Conservation (phyloP, 2,113 vertebrate species). For the Tamias sibiricus region DNA sequence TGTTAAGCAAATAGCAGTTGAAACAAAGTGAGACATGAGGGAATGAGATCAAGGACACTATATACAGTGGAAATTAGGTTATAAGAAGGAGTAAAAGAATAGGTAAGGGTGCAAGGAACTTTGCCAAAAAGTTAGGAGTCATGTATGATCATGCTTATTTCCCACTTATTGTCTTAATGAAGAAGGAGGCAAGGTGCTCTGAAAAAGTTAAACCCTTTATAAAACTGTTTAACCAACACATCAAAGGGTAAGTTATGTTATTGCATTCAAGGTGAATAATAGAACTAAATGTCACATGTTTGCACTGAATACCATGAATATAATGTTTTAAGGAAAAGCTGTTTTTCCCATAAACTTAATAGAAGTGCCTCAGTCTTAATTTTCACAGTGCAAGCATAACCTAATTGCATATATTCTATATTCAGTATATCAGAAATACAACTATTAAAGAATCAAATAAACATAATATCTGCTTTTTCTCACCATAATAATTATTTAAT, state of each 20-base stretch:
- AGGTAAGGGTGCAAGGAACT: neutral
- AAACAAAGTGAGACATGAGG: neutral
- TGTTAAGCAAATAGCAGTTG: neutral
- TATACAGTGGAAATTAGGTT: neutral
- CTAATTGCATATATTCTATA: constrained; percentile 1
- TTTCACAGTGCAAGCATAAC: neutral
- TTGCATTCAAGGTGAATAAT: neutral
- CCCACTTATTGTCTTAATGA: neutral
- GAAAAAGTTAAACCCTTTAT: constrained; percentile 36
- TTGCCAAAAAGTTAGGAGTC: neutral
- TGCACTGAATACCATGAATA: constrained; percentile 34
- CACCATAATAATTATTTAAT: neutral
- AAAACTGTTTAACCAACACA: neutral
- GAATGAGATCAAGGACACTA: neutral
- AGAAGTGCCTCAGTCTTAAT: neutral
- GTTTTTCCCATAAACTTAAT: neutral
- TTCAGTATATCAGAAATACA: neutral
- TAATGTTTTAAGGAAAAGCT: constrained; percentile 5
- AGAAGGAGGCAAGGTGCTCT: neutral
- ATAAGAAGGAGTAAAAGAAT: neutral
- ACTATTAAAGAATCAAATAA: neutral
- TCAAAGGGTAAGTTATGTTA: neutral
- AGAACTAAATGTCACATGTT: neutral
- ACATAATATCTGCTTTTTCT: neutral
- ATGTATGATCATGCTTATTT: neutral